These are phyloP conservation scores for Silurus lanzhouensis DNA, from an alignment of 2,797 vertebrate species.

Conservation along the genomic window DNA sequence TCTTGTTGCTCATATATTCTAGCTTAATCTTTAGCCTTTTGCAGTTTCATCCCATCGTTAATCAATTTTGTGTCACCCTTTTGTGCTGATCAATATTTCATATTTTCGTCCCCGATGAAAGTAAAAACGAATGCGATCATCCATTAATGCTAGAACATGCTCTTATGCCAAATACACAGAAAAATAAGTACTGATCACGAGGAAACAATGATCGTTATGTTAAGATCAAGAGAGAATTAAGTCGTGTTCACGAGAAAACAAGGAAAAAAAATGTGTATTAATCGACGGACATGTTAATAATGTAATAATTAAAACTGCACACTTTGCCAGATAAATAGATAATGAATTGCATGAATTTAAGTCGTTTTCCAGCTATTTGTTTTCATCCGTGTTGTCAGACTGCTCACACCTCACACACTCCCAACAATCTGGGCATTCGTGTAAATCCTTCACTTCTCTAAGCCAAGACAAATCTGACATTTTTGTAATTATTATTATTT, in stretches of 20 bases:
- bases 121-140: no score
- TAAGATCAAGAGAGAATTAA: no score
- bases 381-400: not conserved
- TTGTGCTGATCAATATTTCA: not conserved
- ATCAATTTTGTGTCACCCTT: not conserved
- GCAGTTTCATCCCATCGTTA: not conserved
- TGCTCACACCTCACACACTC: not conserved
- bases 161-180: no score
- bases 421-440: not conserved
- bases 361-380: not conserved
- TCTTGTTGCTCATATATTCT: not conserved
- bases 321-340: not conserved
- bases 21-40: not conserved
- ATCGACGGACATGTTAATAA: not conserved
- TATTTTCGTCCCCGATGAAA: no score
- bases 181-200: no score
- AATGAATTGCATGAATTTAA: not conserved
- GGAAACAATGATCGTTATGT: no score
- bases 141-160: no score
- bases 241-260: no score
- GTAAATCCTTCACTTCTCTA: not conserved
- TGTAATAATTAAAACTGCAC: not conserved
- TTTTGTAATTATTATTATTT: not conserved
- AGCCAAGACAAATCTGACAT: constrained; percentile 7
- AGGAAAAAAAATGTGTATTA: no score